A percentile compares a stretch with the other conserved stretches of the same genome.
phyloP scores from a whole-genome alignment of 2,113 vertebrate species.

The Tyrannus savana region DNA sequence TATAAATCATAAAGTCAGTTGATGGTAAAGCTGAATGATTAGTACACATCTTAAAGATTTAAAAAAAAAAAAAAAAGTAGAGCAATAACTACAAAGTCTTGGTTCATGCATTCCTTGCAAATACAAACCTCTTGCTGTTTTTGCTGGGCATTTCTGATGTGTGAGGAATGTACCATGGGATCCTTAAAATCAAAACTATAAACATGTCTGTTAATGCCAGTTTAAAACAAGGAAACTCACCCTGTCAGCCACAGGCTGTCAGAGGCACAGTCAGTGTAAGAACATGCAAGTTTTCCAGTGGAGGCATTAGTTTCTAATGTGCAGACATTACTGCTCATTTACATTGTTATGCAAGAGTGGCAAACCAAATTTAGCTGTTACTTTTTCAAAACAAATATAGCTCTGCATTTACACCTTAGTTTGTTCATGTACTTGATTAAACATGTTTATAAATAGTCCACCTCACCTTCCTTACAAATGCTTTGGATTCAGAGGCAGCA shows the following conservation, averaged over 20 bases:
- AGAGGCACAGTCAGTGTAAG: not conserved
- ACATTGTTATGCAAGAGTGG: not conserved
- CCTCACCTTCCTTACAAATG: not conserved
- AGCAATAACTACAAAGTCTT: not conserved
- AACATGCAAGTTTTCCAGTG: not conserved
- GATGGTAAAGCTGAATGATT: not conserved
- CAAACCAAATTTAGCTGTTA: not conserved
- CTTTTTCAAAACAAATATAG: not conserved
- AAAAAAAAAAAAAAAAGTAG: not conserved
- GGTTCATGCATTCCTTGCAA: not conserved
- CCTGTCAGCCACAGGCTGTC: not conserved
- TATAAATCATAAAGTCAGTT: not conserved
- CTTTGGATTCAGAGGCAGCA: not conserved
- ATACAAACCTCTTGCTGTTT: not conserved
- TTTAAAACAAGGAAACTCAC: not conserved
- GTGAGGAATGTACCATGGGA: not conserved
- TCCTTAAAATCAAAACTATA: not conserved
- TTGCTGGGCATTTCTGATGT: rapidly evolving
- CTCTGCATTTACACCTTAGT: not conserved
- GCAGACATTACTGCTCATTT: not conserved
- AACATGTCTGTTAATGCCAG: not conserved
- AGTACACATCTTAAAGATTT: not conserved
- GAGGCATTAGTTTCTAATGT: not conserved
- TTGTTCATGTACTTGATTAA: not conserved
- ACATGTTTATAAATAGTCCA: not conserved